Conservation (phyloP, 2,797 vertebrate species). For the Diglossa cyanea region DNA sequence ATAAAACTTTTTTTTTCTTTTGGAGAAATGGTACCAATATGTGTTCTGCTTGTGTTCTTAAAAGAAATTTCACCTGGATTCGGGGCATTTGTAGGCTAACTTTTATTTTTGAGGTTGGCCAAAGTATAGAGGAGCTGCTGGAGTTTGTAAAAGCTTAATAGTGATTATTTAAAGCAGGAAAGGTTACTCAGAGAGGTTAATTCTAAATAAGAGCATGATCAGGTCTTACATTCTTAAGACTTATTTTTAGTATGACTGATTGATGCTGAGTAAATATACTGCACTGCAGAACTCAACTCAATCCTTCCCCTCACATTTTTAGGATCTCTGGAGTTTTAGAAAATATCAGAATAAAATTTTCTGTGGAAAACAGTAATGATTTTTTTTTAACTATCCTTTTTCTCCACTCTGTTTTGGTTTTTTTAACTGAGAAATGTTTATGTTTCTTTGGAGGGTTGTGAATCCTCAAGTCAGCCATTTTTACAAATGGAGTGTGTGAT, state of each 20-base stretch:
- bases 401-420: neutral
- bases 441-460: neutral
- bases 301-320: neutral
- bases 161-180: neutral
- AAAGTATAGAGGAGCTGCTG: neutral
- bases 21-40: neutral
- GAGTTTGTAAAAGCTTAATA: neutral
- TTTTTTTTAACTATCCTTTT: neutral
- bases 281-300: neutral
- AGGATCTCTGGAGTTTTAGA: neutral
- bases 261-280: neutral
- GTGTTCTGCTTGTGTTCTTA: neutral
- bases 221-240: neutral
- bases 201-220: neutral
- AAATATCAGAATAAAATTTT: neutral
- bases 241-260: neutral
- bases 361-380: neutral
- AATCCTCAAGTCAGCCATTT: neutral
- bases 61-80: neutral
- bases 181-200: neutral
- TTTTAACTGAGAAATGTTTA: neutral
- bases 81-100: rapidly evolving
- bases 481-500: neutral
- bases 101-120: neutral
- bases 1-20: neutral